Evolutionary conservation across 2,888 invertebrate species (phyloP), one percentile per base, ranked within the genome.

Genomic region (Ochropleura plecta): DNA sequence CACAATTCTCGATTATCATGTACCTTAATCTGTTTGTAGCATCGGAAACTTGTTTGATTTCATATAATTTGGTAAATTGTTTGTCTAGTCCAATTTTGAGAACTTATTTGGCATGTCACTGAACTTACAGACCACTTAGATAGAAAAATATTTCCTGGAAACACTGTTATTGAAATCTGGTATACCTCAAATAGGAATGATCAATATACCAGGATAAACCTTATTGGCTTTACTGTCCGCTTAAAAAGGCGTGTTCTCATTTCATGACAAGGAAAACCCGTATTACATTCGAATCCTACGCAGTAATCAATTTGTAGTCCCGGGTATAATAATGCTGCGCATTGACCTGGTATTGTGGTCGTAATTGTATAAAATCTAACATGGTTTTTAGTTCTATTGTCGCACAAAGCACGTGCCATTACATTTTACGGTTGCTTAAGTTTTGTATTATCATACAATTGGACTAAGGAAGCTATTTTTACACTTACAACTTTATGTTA

Each of bases 321-420:
- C 63, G 30, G 57, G 70, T 63, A 30, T 30, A 63, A 67, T 49
- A 16, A 77, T 70, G 30, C 51, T 48, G 57, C 64, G 65, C 64
- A 65, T 68, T 68, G 73, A 67, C 66, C 81, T 48, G 49, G 9
- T 73, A 57, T 9, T 68, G 44, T 59, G 30, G 18, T 20, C 8
- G 55, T 57, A 72, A 59, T 78, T 78, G 60, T 76, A 68, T 70
- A 62, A 73, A 69, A 68, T 68, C 68, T 78, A 75, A 57, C 60
- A 71, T 73, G 42, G 72, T 75, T 42, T 75, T 51, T 59, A 30
- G 55, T 18, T 67, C 73, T 62, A 83, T 83, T 85, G 78, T 85
- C 65, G 46, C 48, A 67, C 63, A 59, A 65, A 76, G 63, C 81
- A 85, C 83, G 78, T 85, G 76, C 46, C 57, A 76, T 75, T 65